Evolutionary conservation across 2,113 vertebrate species (phyloP).

Genomic region (Puntigrus tetrazona): DNA sequence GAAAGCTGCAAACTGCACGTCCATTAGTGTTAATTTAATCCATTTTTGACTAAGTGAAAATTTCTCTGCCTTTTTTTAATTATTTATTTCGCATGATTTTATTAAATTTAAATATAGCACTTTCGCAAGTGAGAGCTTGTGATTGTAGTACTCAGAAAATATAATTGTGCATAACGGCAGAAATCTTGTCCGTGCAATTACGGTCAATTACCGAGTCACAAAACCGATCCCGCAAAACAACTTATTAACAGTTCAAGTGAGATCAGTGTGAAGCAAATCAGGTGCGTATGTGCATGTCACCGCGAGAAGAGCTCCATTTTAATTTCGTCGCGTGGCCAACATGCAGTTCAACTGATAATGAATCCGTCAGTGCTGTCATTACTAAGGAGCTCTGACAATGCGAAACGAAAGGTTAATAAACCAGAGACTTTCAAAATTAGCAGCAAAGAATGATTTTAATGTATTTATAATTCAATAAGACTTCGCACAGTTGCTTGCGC

Average conservation of each 20-base stretch:
- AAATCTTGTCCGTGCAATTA: background rate
- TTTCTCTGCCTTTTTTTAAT: background rate
- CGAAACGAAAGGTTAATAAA: constrained; percentile 50
- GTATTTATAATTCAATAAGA: constrained; percentile 52
- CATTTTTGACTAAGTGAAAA: background rate
- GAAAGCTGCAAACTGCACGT: background rate
- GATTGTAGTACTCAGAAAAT: background rate
- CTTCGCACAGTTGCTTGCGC: background rate
- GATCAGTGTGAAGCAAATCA: constrained; percentile 29
- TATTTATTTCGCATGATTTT: background rate
- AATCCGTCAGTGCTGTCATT: constrained; percentile 49
- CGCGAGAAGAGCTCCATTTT: background rate
- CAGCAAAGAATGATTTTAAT: constrained; percentile 50
- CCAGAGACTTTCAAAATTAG: constrained; percentile 41
- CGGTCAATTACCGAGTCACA: background rate
- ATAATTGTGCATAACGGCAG: background rate
- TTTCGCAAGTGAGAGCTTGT: background rate
- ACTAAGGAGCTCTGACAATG: constrained; percentile 47
- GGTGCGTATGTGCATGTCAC: constrained; percentile 24
- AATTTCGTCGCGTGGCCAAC: constrained; percentile 22
- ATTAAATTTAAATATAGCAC: background rate
- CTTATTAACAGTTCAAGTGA: constrained; percentile 35
- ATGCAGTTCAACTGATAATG: constrained; percentile 45
- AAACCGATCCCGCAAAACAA: constrained; percentile 14
- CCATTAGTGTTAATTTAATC: background rate